Evolutionary conservation across 2,888 invertebrate species (phyloP).

Genomic region (Eurois occulta): DNA sequence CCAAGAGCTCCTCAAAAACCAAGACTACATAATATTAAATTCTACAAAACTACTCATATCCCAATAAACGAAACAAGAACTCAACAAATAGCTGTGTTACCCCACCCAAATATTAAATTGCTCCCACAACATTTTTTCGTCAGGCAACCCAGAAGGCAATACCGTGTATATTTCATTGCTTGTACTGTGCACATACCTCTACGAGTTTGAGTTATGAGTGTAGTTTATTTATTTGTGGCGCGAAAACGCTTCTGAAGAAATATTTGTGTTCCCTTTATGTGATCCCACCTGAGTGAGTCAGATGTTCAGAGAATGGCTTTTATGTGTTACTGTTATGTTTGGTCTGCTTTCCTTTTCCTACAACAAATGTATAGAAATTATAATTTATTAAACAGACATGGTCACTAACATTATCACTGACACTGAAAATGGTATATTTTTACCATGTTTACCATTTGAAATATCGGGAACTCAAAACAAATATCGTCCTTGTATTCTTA

Average conservation of each 20-base stretch:
- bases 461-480: too few relatives aligned
- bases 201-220: constrained; percentile 58
- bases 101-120: constrained; percentile 28
- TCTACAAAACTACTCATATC: background rate
- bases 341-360: background rate
- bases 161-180: constrained; percentile 50
- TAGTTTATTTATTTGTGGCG: constrained; percentile 61
- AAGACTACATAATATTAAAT: background rate
- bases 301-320: constrained; percentile 19
- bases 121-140: constrained; percentile 22
- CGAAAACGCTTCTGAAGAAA: constrained; percentile 47
- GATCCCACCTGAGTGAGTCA: constrained; percentile 39
- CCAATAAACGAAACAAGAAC: background rate
- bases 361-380: background rate
- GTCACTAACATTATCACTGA: too few relatives aligned
- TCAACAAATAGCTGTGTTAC: constrained; percentile 14
- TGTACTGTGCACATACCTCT: constrained; percentile 44
- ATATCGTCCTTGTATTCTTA: too few relatives aligned
- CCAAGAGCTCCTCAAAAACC: background rate
- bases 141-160: constrained; percentile 46
- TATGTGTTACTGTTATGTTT: background rate
- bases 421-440: too few relatives aligned
- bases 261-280: constrained; percentile 58
- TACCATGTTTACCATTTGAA: too few relatives aligned
- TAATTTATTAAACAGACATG: too few relatives aligned